Evolutionary conservation across 2,888 invertebrate genomes (phyloP), one percentile per base, ranked within the genome.

Genomic region (Lacanobia wlatinum): DNA sequence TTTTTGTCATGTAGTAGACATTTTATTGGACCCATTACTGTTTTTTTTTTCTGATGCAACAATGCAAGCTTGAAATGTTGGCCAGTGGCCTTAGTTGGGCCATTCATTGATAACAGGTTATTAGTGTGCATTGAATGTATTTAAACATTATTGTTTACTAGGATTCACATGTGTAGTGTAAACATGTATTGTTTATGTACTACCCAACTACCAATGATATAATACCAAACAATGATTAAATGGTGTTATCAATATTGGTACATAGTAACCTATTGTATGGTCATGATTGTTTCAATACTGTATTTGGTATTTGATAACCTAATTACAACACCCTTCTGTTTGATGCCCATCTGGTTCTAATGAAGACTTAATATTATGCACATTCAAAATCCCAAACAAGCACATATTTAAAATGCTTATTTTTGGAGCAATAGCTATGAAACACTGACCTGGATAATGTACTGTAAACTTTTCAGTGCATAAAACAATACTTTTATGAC

Each of bases 1-100:
- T 93, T 93, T 94, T 94, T 93, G 90, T 93, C 84, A 90, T 88
- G 87, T 87, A 87, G 87, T 87, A 87, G 85, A 86, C 85, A 87
- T 87, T 90, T 90, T 90, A 88, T 88, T 89, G 83, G 75, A 78
- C 84, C 83, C 79, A 84, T 83, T 80, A 69, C 76, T 83, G 84
- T 61, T 71, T 70, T 80, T 77, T 84, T 87, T 88, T 89, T 83
- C 61, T 75, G 67, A 72, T 84, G 84, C 79, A 78, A 79, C 76
- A 70, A 80, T 78, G 76, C 72, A 70, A 40, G 68, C 59, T 76
- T 77, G 70, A 71, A 77, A 78, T 84, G 63, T 28, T 76, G 60
- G 59, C 63, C 55, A 60, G 28, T 76, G 55, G 70, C 55, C 70
- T 67, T 69, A 84, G 63, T 59, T 63, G 76, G 52, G 12, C 70